Base-by-base conservation (phyloP, 2,888 invertebrate genomes). In the Microchrysa polita region DNA sequence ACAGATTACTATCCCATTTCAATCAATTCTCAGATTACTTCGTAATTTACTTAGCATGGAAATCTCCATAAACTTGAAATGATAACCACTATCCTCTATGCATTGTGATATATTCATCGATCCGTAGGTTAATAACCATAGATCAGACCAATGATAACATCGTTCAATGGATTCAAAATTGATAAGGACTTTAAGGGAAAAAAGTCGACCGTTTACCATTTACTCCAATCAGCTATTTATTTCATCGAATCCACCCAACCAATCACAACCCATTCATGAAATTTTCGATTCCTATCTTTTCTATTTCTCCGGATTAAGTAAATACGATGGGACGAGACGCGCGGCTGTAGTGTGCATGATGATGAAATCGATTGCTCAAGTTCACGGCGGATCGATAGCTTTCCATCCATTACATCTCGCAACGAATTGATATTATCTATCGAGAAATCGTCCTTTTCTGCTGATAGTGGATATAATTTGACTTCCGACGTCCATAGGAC, bases 81-180 rank as follows among this genome's bases (percentile, higher is more conserved):
- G 27, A 34, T 34, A 34, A 34, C 27, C 27, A 34, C 27, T 34
- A 34, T 34, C 7, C 27, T 7, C 4, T 34, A 34, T 34, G 7
- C 27, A 5, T 34, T 34, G 27, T 34, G 27, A 34, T 34, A 34
- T 34, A 34, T 34, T 34, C 27, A 34, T 34, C 27, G 4, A 34
- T 2, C 27, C 27, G 27, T 34, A 59, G 59, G 59, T 59, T 23
- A 59, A 59, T 23, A 59, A 23, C 59, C 20, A 22, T 23, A 23
- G 7, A 59, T 59, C 23, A 59, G 10, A 59, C 14, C 23, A 23
- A 59, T 14, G 59, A 59, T 55, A 55, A 55, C 59, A 59, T 59
- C 59, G n/a, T 59, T 59, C 7, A 59, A 59, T 59, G 10, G 59
- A 59, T 59, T 59, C 23, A 23, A 20, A 22, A 59, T 22, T 59